These are phyloP conservation scores for Geotrypetes seraphini DNA, from an alignment of 2,797 vertebrate genomes.

Conservation along the genomic window DNA sequence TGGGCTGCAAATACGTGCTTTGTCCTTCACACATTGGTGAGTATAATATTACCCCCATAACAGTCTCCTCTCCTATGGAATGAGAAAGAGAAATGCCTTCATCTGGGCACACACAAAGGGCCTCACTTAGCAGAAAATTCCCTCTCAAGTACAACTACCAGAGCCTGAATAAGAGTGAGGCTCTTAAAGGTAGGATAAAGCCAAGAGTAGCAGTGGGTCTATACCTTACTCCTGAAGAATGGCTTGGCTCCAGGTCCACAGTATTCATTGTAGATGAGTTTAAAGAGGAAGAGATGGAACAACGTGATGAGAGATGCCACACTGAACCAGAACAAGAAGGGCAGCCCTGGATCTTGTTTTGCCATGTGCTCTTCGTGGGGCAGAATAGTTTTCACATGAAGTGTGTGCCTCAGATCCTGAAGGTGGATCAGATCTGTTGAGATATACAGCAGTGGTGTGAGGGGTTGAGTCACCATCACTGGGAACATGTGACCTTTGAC, in stretches of 20 bases:
- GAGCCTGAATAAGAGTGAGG: conserved; percentile 5
- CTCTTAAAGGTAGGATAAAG: conserved; percentile 20
- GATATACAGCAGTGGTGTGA: conserved; percentile 90
- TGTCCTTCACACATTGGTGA: too few relatives aligned
- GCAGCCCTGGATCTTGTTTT: conserved; percentile 84
- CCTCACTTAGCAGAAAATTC: conserved; percentile 1
- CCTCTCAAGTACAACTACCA: conserved; percentile 17
- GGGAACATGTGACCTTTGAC: conserved; percentile 81
- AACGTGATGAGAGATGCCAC: conserved; percentile 92
- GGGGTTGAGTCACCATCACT: conserved; percentile 89
- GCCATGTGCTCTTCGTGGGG: conserved; percentile 98
- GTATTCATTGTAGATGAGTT: conserved; percentile 97
- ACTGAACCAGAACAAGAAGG: conserved; percentile 97
- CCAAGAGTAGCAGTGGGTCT: conserved; percentile 29
- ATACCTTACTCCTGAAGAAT: conserved; percentile 96
- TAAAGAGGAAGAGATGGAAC: conserved; percentile 97
- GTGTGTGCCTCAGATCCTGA: conserved; percentile 85
- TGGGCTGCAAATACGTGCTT: too few relatives aligned
- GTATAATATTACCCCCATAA: too few relatives aligned
- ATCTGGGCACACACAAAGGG: conserved; percentile 6
- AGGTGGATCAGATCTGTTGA: conserved; percentile 85
- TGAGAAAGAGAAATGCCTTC: background rate
- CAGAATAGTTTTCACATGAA: conserved; percentile 90
- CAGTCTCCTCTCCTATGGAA: background rate
- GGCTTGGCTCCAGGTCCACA: conserved; percentile 92